A percentile compares a stretch with the other conserved stretches of the same genome.
phyloP scores from a whole-genome alignment of 1,140 invertebrate genomes.

The Kradibia gibbosae region DNA sequence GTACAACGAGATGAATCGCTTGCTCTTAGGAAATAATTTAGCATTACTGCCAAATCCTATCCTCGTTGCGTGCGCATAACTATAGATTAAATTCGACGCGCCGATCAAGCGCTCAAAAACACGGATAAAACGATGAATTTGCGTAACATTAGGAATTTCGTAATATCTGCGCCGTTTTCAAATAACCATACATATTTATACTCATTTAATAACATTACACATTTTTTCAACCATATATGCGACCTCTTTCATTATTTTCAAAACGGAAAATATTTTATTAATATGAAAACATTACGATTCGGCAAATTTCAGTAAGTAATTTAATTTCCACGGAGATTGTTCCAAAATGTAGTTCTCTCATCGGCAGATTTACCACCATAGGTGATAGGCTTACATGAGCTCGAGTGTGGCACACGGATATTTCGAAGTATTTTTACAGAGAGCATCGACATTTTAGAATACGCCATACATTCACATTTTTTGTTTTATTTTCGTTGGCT shows the following conservation, averaged over 20 bases:
- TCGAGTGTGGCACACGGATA: neutral
- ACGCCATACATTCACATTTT: slow-evolving; percentile 11
- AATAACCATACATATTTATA: slow-evolving; percentile 40
- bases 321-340: neutral
- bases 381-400: neutral
- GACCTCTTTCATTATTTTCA: neutral
- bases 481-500: slow-evolving; percentile 34
- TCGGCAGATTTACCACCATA: neutral
- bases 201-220: slow-evolving; percentile 33
- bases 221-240: slow-evolving; percentile 21
- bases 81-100: slow-evolving; percentile 44
- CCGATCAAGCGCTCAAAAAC: slow-evolving; percentile 39
- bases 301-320: slow-evolving; percentile 28
- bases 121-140: slow-evolving; percentile 49
- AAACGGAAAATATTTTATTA: slow-evolving; percentile 25
- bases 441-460: slow-evolving; percentile 14
- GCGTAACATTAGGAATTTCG: slow-evolving; percentile 48
- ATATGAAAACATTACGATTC: slow-evolving; percentile 11
- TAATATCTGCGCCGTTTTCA: slow-evolving; percentile 30
- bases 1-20: slow-evolving; percentile 32
- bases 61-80: slow-evolving; percentile 15
- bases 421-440: neutral
- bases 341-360: neutral
- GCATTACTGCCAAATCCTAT: neutral
- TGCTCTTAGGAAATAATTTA: neutral